Percentiles rank a stretch among this genome's conserved stretches.
Evolutionary conservation across 2,888 invertebrate genomes (phyloP).

Genomic region (Drosophila anomelani): DNA sequence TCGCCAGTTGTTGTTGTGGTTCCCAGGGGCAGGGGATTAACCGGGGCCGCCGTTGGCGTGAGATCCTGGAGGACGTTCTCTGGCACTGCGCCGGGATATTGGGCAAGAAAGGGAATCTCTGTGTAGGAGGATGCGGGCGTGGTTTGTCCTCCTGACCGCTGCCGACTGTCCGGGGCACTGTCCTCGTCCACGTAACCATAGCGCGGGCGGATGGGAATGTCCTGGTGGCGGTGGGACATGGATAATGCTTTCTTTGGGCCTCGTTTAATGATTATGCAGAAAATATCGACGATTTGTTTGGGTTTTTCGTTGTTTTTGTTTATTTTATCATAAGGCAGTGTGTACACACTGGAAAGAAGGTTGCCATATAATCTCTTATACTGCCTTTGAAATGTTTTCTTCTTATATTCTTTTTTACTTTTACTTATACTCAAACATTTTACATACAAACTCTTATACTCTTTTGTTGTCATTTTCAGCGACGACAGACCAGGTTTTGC

Average conservation of each 20-base stretch:
- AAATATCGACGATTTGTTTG: too few species aligned
- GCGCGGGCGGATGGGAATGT: slow-evolving; percentile 81
- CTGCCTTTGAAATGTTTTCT: too few species aligned
- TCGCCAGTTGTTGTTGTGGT: slow-evolving; percentile 24
- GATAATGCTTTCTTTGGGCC: background rate
- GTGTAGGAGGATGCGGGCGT: slow-evolving; percentile 76
- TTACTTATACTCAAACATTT: too few species aligned
- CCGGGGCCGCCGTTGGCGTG: slow-evolving; percentile 56
- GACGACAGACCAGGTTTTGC: too few species aligned
- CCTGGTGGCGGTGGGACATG: slow-evolving; percentile 78
- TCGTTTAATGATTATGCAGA: too few species aligned
- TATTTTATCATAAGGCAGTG: too few species aligned
- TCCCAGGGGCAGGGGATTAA: slow-evolving; percentile 8
- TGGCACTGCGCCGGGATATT: slow-evolving; percentile 74
- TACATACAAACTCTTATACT: too few species aligned
- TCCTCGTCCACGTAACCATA: slow-evolving; percentile 77
- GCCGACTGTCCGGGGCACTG: slow-evolving; percentile 23
- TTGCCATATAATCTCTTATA: too few species aligned
- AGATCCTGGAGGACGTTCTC: slow-evolving; percentile 70
- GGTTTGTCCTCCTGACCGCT: slow-evolving; percentile 18
- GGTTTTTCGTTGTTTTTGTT: too few species aligned
- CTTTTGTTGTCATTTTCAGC: too few species aligned
- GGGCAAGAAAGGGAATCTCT: slow-evolving; percentile 81
- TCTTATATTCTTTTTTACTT: too few species aligned
- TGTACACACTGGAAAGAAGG: too few species aligned